Base-by-base conservation (phyloP, 2,113 vertebrate genomes). In the Leptocoma aspasia region DNA sequence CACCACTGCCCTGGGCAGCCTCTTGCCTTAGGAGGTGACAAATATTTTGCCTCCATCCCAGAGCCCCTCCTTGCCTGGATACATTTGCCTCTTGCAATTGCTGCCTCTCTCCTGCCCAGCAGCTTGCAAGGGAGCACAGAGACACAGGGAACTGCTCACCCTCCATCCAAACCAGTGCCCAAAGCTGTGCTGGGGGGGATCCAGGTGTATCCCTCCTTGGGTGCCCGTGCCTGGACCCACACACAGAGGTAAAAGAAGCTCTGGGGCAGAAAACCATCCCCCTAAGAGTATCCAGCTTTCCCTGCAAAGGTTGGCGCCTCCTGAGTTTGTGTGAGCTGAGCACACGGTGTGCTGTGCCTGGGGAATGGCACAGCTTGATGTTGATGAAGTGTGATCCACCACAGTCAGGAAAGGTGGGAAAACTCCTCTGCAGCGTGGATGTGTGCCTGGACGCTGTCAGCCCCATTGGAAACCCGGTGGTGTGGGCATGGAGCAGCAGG, bases 401-500 rank as follows among this genome's bases (percentile, higher is more conserved):
- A 1, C 44, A 7, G 50, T 2, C 44, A 50, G 28, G 45, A 50
- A 20, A 54, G 52, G 19, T 3, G 28, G 37, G 28, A 10, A 41
- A 54, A 13, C 31, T 69, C 9, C 33, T 33, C 24, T 19, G 1
- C 12, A 27, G 9, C 5, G 2, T 0, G 56, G 71, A 13, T 1
- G 0, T 14, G 3, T 20, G 56, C 0, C 1, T 41, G 76, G 84
- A 2, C 54, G 68, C 47, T 66, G 11, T 7, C 31, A 64, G 27
- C 13, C 23, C 54, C 45, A 0, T 1, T 4, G 2, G 52, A 9
- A 39, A 13, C 10, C 5, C 1, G 0, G 11, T 0, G 6, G 15
- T 2, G 19, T 2, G 12, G 37, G n/a, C 57, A 57, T 6, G 1
- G 39, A 57, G 19, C 37, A 42, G 60, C 82, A 50, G 41, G 50